Evolutionary conservation across 23 tunicate genomes (phyloP).

Genomic region (Ascidia mentula): DNA sequence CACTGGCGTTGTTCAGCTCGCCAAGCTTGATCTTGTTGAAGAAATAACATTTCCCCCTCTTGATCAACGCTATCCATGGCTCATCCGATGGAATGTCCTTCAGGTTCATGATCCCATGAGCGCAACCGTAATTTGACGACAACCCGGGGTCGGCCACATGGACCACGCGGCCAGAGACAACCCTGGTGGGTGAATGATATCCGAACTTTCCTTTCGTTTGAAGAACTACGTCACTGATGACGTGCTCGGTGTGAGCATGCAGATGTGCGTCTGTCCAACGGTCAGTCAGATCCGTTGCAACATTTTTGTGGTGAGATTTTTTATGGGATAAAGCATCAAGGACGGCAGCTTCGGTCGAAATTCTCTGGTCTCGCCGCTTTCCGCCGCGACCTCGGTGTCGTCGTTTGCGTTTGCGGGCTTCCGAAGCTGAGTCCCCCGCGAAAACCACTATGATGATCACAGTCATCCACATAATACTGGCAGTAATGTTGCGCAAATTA

Average conservation of each 20-base stretch:
- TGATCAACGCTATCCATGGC: conserved; percentile 79
- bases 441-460: conserved; percentile 26
- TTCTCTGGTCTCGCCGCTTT: not conserved
- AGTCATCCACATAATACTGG: not conserved
- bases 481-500: not conserved
- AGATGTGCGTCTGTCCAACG: conserved; percentile 33
- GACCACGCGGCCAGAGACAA: conserved; percentile 49
- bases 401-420: conserved; percentile 42
- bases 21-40: conserved; percentile 76
- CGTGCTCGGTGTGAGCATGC: not conserved
- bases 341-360: not conserved
- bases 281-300: not conserved
- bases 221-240: not conserved
- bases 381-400: conserved; percentile 21
- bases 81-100: conserved; percentile 40
- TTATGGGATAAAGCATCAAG: conserved; percentile 10
- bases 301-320: not conserved
- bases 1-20: conserved; percentile 74
- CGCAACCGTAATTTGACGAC: conserved; percentile 62
- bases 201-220: conserved; percentile 43
- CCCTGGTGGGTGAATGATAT: conserved; percentile 26
- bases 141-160: conserved; percentile 61
- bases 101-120: conserved; percentile 34
- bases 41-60: conserved; percentile 70
- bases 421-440: conserved; percentile 31